Conservation (phyloP, 2,113 vertebrate species). For the Cephalopterus ornatus region DNA sequence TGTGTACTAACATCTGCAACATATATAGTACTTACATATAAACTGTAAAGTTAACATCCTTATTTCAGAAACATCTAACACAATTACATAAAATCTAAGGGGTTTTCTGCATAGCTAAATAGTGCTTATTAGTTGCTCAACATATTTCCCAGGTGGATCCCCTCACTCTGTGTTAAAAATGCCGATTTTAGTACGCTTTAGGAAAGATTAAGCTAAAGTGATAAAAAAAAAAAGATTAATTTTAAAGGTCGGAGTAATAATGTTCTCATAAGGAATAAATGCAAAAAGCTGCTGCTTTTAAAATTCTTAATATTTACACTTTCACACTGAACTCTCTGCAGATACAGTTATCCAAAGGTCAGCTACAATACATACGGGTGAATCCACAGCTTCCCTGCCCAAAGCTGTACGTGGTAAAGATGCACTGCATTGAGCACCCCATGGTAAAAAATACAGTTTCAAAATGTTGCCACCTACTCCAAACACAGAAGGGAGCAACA, state of each 20-base stretch:
- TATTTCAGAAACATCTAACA: not conserved
- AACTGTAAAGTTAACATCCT: not conserved
- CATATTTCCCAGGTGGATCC: not conserved
- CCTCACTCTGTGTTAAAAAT: not conserved
- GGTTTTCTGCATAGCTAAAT: not conserved
- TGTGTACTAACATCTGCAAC: not conserved
- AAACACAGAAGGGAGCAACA: not conserved
- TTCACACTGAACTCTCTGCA: not conserved
- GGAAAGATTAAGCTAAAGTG: not conserved
- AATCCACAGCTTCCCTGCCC: not conserved
- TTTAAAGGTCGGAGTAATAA: not conserved
- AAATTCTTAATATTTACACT: not conserved
- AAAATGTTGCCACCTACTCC: not conserved
- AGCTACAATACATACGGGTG: not conserved
- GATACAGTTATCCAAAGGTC: not conserved
- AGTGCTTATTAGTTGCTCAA: not conserved
- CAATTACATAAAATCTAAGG: not conserved
- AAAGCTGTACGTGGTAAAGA: not conserved
- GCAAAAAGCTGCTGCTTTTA: not conserved
- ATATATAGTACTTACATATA: not conserved
- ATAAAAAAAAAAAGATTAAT: not conserved
- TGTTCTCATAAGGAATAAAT: not conserved
- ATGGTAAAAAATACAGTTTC: not conserved
- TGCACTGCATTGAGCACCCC: accelerated
- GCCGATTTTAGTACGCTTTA: not conserved